Conservation (phyloP, 23 tunicate species). For the Pegea sp. region DNA sequence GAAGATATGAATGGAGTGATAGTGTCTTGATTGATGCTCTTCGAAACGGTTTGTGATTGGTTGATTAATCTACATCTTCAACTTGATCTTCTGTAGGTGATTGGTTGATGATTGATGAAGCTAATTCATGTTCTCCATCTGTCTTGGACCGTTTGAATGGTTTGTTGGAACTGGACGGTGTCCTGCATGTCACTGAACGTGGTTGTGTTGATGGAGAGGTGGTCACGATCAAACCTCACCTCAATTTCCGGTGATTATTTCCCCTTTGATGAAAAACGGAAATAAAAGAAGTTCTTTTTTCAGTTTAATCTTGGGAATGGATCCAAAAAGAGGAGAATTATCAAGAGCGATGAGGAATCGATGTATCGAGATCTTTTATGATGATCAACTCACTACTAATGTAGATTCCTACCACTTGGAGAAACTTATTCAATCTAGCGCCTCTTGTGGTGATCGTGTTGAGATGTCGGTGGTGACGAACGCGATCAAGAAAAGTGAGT, state of each 20-base stretch:
- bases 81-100: slow-evolving; percentile 23
- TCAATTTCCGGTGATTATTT: slow-evolving; percentile 43
- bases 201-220: slow-evolving; percentile 61
- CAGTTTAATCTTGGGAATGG: slow-evolving; percentile 47
- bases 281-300: too few species aligned
- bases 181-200: slow-evolving; percentile 61
- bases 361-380: slow-evolving; percentile 54
- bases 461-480: too few species aligned
- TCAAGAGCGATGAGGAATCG: slow-evolving; percentile 94
- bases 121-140: slow-evolving; percentile 77
- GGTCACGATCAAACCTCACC: slow-evolving; percentile 43
- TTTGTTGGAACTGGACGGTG: slow-evolving; percentile 65
- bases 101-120: slow-evolving; percentile 76
- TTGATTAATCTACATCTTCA: too few species aligned
- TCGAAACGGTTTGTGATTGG: slow-evolving; percentile 13
- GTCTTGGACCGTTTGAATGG: slow-evolving; percentile 85
- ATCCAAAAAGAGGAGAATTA: slow-evolving; percentile 56
- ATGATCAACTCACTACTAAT: too few species aligned
- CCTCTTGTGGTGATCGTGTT: too few species aligned
- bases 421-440: too few species aligned
- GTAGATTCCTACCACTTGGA: too few species aligned
- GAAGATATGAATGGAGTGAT: slow-evolving; percentile 67
- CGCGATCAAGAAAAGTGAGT: too few species aligned
- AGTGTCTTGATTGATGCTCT: slow-evolving; percentile 51
- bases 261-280: background rate